A percentile compares a stretch with the other conserved stretches of the same genome.
phyloP scores from a whole-genome alignment of 2,113 vertebrate genomes.

The Proterorhinus semilunaris region DNA sequence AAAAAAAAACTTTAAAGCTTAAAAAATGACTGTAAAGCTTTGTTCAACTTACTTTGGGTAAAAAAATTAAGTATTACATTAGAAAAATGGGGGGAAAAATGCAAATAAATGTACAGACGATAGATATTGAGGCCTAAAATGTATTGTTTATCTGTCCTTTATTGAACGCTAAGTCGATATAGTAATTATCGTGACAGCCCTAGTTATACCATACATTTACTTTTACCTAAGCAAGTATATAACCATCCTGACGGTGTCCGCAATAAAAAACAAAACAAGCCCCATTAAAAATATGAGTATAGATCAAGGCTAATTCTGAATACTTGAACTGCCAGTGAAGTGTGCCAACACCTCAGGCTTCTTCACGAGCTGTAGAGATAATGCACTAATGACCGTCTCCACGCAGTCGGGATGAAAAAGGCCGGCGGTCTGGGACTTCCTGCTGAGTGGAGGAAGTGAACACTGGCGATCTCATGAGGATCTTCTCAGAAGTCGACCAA shows the following conservation, averaged over 20 bases:
- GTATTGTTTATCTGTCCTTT: too few species aligned
- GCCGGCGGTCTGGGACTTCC: neutral
- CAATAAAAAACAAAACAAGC: neutral
- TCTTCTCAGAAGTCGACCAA: conserved; percentile 26
- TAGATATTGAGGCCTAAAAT: too few species aligned
- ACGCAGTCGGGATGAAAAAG: neutral
- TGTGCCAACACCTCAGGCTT: neutral
- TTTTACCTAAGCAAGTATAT: too few species aligned
- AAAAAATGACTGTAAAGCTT: too few species aligned
- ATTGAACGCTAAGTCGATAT: too few species aligned
- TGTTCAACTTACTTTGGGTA: too few species aligned
- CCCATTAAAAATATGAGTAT: neutral
- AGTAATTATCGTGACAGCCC: too few species aligned
- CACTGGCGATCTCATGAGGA: conserved; percentile 7
- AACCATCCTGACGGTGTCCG: neutral
- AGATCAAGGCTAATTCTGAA: neutral
- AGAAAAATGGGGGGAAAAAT: too few species aligned
- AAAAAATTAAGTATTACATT: too few species aligned
- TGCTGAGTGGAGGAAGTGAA: neutral
- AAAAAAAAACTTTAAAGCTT: too few species aligned
- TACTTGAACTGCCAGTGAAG: neutral
- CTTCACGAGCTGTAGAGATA: neutral
- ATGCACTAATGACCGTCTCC: neutral
- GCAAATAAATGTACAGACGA: too few species aligned
- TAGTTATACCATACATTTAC: too few species aligned